These are phyloP conservation scores for Oryzias javanicus DNA, from an alignment of 2,113 vertebrate species.

Conservation along the genomic window DNA sequence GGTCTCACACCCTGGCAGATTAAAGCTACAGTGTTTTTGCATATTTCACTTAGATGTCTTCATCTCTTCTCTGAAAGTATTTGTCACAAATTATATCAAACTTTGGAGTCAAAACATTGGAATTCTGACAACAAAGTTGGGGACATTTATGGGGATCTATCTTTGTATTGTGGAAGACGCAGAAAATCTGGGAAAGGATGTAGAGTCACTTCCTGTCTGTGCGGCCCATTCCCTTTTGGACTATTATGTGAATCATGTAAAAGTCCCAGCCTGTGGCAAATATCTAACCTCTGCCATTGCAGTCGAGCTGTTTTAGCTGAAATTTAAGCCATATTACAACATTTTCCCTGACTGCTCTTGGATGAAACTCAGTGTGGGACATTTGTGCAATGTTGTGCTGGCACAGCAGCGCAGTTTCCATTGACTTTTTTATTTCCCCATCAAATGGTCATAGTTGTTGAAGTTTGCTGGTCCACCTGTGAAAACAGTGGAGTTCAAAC, in stretches of 20 bases:
- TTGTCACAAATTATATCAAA: neutral
- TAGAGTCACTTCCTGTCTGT: slow-evolving; percentile 55
- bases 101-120: neutral
- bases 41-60: neutral
- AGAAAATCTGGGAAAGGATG: slow-evolving; percentile 65
- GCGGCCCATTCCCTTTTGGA: slow-evolving; percentile 45
- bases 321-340: slow-evolving; percentile 48
- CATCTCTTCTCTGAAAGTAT: neutral
- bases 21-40: no score
- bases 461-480: slow-evolving; percentile 54
- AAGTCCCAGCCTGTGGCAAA: slow-evolving; percentile 43
- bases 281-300: slow-evolving; percentile 22
- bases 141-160: slow-evolving; percentile 12
- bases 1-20: no score
- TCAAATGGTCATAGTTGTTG: slow-evolving; percentile 59
- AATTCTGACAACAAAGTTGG: no score
- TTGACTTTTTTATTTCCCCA: slow-evolving; percentile 26
- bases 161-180: slow-evolving; percentile 3
- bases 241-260: slow-evolving; percentile 61
- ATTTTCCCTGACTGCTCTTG: slow-evolving; percentile 15
- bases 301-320: slow-evolving; percentile 22
- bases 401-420: slow-evolving; percentile 24
- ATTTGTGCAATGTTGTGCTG: slow-evolving; percentile 16
- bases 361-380: slow-evolving; percentile 10
- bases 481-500: slow-evolving; percentile 68